These are phyloP conservation scores for Lasiommata megera DNA, from an alignment of 2,888 invertebrate genomes.

Conservation along the genomic window DNA sequence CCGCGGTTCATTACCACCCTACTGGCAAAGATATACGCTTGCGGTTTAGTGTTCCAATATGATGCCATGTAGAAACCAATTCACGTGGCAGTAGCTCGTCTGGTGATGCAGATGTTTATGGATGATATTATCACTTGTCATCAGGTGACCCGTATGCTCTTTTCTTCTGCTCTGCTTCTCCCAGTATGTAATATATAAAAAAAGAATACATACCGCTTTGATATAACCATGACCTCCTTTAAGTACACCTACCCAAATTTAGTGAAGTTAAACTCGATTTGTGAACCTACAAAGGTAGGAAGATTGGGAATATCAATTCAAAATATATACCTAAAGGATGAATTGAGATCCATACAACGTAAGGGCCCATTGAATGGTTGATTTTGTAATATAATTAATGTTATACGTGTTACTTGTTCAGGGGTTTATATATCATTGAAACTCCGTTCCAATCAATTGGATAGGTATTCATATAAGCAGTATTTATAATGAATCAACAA, in stretches of 20 bases:
- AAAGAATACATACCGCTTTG: neutral
- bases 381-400: constrained; percentile 4
- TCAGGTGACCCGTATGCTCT: too few species aligned
- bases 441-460: neutral
- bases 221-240: neutral
- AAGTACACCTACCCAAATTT: neutral
- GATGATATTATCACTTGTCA: too few species aligned
- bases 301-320: neutral
- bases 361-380: neutral
- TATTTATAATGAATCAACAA: too few species aligned
- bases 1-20: too few species aligned
- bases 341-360: neutral
- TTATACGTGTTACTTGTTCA: neutral
- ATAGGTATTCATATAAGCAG: too few species aligned
- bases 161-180: too few species aligned
- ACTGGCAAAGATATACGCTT: too few species aligned
- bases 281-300: neutral
- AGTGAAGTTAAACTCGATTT: neutral
- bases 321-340: constrained; percentile 6
- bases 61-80: too few species aligned
- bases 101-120: too few species aligned
- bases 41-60: too few species aligned
- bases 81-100: too few species aligned
- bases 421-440: neutral
- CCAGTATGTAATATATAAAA: too few species aligned